Conservation (phyloP, 2,888 invertebrate species). For the Eupithecia subumbrata region DNA sequence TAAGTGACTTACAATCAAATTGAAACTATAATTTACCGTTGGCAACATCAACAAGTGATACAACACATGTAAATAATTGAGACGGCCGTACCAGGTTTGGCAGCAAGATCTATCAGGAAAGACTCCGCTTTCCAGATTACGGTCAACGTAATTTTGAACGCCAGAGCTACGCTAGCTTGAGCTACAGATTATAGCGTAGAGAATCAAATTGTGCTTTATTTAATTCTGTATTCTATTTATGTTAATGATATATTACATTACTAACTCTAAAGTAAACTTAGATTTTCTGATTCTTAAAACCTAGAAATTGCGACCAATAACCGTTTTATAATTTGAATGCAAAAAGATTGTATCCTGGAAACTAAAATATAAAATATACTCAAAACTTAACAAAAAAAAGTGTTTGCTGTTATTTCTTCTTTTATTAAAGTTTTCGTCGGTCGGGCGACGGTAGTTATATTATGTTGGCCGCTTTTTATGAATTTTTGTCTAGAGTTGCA, state of each 20-base stretch:
- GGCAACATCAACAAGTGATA: slow-evolving; percentile 80
- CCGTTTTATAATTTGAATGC: no score
- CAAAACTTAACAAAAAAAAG: no score
- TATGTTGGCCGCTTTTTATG: neutral
- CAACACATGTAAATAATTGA: slow-evolving; percentile 83
- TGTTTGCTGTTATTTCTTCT: no score
- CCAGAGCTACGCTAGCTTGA: neutral
- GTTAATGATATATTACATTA: no score
- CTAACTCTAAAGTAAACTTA: no score
- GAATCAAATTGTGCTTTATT: neutral
- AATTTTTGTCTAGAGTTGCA: slow-evolving; percentile 67
- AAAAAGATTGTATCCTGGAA: no score
- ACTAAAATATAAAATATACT: no score
- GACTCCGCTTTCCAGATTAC: neutral
- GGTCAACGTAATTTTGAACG: neutral
- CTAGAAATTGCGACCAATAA: no score
- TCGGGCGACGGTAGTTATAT: neutral
- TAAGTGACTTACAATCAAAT: slow-evolving; percentile 16
- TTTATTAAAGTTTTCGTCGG: no score
- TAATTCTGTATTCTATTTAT: no score
- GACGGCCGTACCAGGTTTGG: slow-evolving; percentile 74
- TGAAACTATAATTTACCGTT: slow-evolving; percentile 68
- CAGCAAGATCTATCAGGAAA: slow-evolving; percentile 80
- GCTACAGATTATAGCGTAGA: neutral
- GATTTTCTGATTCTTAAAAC: no score